Evolutionary conservation across 64 coral and sea anemone species (phyloP).

Genomic region (Actinia tenebrosa): DNA sequence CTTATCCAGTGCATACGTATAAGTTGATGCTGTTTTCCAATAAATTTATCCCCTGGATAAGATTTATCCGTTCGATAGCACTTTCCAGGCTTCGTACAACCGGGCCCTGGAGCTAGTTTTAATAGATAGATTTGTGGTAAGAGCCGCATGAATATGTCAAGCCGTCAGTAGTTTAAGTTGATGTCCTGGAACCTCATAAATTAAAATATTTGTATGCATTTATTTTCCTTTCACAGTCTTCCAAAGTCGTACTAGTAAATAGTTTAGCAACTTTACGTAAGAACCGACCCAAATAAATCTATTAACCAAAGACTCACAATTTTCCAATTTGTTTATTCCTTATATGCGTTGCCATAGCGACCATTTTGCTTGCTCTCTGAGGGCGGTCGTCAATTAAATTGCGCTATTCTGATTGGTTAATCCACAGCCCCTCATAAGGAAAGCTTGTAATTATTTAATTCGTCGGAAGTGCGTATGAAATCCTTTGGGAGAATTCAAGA

Average conservation of each 20-base stretch:
- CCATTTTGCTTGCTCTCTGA: slow-evolving; percentile 8
- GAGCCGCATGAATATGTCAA: no score
- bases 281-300: neutral
- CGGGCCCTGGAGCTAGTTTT: no score
- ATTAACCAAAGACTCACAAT: neutral
- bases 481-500: neutral
- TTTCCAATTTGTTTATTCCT: neutral
- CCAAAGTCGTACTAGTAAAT: neutral
- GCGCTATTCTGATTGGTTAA: slow-evolving; percentile 14
- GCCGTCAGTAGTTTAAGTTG: neutral
- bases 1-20: no score
- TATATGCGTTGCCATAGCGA: neutral
- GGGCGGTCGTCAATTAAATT: slow-evolving; percentile 19
- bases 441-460: slow-evolving; percentile 34
- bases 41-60: no score
- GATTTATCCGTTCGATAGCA: no score
- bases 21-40: no score
- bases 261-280: neutral
- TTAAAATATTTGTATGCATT: neutral
- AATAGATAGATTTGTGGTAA: no score
- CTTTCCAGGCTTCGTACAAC: no score
- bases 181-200: neutral
- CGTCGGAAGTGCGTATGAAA: slow-evolving; percentile 30
- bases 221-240: neutral
- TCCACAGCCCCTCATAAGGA: neutral